Percentiles rank a stretch among this genome's conserved stretches.
Evolutionary conservation across 30 jellyfish, hydroid and myxozoan genomes (phyloP).

Genomic region (Cassiopea andromeda): DNA sequence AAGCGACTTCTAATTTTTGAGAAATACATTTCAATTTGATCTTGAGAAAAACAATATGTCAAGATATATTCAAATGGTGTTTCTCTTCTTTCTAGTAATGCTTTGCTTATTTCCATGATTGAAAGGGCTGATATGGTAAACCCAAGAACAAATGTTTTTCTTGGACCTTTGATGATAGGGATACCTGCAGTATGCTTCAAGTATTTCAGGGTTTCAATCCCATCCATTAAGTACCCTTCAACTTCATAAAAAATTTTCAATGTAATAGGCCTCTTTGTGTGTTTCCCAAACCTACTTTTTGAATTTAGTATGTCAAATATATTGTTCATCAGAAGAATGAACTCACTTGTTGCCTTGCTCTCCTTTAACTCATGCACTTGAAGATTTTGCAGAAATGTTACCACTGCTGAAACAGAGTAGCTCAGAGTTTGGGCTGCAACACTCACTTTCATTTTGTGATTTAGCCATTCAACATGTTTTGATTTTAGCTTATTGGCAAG

Average conservation of each 20-base stretch:
- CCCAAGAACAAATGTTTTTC: constrained; percentile 31
- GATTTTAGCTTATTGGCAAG: constrained; percentile 20
- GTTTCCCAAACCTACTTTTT: constrained; percentile 34
- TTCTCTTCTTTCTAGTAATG: constrained; percentile 1
- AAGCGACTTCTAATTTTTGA: constrained; percentile 31
- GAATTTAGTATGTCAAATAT: constrained; percentile 17
- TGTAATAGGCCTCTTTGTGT: neutral
- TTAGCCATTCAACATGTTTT: constrained; percentile 56
- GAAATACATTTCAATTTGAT: constrained; percentile 46
- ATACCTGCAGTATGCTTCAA: constrained; percentile 18
- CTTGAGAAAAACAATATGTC: constrained; percentile 56
- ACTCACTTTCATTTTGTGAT: constrained; percentile 69
- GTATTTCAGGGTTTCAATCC: neutral
- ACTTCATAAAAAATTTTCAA: constrained; percentile 12
- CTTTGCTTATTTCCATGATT: neutral
- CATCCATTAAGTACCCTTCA: neutral
- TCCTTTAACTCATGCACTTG: constrained; percentile 22
- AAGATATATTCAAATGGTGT: constrained; percentile 35
- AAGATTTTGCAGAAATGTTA: constrained; percentile 14
- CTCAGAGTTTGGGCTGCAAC: constrained; percentile 46
- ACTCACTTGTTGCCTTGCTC: constrained; percentile 42
- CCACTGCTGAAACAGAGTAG: constrained; percentile 46
- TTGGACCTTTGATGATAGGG: constrained; percentile 9
- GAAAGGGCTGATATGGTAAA: constrained; percentile 17
- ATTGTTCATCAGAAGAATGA: constrained; percentile 18